Evolutionary conservation across 2,113 vertebrate species (phyloP).

Genomic region (Stercorarius parasiticus): DNA sequence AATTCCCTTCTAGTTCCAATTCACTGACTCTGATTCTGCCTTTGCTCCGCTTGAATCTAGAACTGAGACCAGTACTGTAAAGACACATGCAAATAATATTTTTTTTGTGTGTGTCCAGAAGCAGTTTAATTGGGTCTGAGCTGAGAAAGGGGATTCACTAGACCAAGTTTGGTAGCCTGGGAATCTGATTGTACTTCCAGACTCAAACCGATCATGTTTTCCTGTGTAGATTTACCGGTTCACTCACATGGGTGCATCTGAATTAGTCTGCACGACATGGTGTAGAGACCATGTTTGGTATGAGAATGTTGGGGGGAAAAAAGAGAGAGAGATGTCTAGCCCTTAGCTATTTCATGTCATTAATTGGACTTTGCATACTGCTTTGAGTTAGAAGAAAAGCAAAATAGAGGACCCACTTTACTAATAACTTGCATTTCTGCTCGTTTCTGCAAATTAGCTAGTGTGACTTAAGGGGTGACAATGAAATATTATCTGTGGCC

Average conservation of each 20-base stretch:
- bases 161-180: not conserved
- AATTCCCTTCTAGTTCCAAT: not conserved
- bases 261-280: not conserved
- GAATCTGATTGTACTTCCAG: not conserved
- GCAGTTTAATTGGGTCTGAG: not conserved
- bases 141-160: not conserved
- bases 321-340: not conserved
- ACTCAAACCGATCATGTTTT: not conserved
- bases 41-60: not conserved
- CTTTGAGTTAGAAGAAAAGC: not conserved
- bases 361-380: not conserved
- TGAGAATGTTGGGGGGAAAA: accelerated
- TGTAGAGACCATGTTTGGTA: not conserved
- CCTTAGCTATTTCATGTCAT: not conserved
- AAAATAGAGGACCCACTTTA: not conserved
- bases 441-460: not conserved
- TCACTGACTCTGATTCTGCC: not conserved
- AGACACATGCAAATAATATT: not conserved
- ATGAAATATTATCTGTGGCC: not conserved
- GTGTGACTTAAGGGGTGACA: not conserved
- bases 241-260: not conserved
- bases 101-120: not conserved
- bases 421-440: not conserved
- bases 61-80: not conserved
- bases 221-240: not conserved